A percentile compares a stretch with the other conserved stretches of the same genome.
phyloP scores from a whole-genome alignment of 2,797 vertebrate genomes.

The Premnoplex brunnescens region DNA sequence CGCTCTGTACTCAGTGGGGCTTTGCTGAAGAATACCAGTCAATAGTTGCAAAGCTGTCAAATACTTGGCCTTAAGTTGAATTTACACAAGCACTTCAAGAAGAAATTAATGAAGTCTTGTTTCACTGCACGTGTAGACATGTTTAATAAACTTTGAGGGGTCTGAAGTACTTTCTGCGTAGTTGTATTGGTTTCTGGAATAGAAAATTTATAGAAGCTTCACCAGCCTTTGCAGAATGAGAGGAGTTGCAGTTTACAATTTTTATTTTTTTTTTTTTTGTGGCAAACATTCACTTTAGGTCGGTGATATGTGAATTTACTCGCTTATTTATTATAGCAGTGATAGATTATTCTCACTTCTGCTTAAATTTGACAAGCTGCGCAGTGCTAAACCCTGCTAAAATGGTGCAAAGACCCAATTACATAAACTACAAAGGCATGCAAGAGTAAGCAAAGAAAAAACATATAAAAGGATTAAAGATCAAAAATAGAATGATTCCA shows the following conservation, averaged over 20 bases:
- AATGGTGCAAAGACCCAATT: slow-evolving; percentile 78
- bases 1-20: background rate
- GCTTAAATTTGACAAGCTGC: slow-evolving; percentile 70
- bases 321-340: slow-evolving; percentile 19
- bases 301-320: slow-evolving; percentile 1
- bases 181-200: background rate
- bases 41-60: slow-evolving; percentile 66
- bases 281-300: background rate
- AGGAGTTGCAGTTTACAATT: background rate
- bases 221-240: background rate
- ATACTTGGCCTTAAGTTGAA: slow-evolving; percentile 40
- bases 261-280: background rate
- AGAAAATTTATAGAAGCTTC: background rate
- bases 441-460: slow-evolving; percentile 75
- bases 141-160: slow-evolving; percentile 40
- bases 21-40: slow-evolving; percentile 57
- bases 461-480: slow-evolving; percentile 79
- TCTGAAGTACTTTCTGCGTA: background rate
- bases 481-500: slow-evolving; percentile 74
- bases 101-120: slow-evolving; percentile 62
- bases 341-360: slow-evolving; percentile 61
- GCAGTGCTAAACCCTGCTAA: slow-evolving; percentile 73
- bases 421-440: slow-evolving; percentile 75
- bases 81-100: slow-evolving; percentile 47
- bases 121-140: slow-evolving; percentile 6